Evolutionary conservation across 2,888 invertebrate species (phyloP).

Genomic region (Ectemnius lituratus): DNA sequence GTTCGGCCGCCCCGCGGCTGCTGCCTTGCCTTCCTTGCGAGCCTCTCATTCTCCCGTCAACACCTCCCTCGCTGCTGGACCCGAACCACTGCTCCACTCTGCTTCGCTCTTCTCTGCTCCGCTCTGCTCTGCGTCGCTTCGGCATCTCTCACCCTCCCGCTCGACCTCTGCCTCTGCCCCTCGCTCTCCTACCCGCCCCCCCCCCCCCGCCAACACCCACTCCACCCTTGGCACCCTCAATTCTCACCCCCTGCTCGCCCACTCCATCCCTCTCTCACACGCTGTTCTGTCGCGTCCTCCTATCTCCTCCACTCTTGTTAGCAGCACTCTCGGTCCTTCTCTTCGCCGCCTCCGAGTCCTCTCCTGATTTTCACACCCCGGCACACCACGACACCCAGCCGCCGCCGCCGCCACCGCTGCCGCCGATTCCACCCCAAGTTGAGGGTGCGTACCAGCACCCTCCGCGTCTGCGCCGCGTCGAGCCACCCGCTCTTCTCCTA

Average conservation of each 20-base stretch:
- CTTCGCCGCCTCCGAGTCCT: conserved; percentile 54
- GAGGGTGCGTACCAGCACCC: conserved; percentile 61
- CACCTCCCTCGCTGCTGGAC: conserved; percentile 9
- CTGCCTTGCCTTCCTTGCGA: conserved; percentile 9
- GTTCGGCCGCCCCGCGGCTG: not conserved
- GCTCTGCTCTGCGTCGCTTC: conserved; percentile 49
- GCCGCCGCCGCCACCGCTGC: conserved; percentile 61
- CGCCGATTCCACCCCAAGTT: conserved; percentile 63
- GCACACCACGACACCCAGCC: conserved; percentile 13
- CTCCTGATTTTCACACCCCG: conserved; percentile 75
- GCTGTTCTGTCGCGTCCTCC: conserved; percentile 61
- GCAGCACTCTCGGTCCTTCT: conserved; percentile 16
- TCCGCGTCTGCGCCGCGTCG: conserved; percentile 64
- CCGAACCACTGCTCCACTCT: conserved; percentile 45
- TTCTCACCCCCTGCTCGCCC: not conserved
- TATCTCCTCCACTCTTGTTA: conserved; percentile 18
- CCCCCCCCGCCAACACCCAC: too few species aligned
- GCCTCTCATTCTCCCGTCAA: conserved; percentile 17
- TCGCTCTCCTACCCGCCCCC: conserved; percentile 57
- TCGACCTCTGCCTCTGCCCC: conserved; percentile 53
- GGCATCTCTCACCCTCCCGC: conserved; percentile 61
- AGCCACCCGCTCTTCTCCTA: conserved; percentile 36
- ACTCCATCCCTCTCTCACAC: conserved; percentile 37
- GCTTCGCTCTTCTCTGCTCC: conserved; percentile 42
- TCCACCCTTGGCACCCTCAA: conserved; percentile 17